A percentile compares a stretch with the other conserved stretches of the same genome.
phyloP scores from a whole-genome alignment of 1,140 invertebrate species.

The Solenopsis invicta region DNA sequence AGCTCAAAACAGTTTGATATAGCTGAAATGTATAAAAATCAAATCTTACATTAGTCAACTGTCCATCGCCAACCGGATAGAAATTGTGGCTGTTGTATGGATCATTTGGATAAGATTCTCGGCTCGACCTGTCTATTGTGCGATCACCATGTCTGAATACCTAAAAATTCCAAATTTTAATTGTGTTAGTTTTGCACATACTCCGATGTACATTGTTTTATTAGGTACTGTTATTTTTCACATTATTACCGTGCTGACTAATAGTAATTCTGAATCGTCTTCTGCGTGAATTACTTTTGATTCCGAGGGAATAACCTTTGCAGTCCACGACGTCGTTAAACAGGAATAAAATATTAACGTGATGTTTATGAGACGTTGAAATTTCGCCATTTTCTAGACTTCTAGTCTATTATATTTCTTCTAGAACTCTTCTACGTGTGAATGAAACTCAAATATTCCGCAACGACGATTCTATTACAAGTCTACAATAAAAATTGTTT shows the following conservation, averaged over 20 bases:
- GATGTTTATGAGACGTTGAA: not conserved
- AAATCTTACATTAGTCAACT: conserved; percentile 90
- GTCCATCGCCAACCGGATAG: conserved; percentile 90
- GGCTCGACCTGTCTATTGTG: conserved; percentile 89
- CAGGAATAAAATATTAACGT: not conserved
- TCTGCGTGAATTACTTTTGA: no score
- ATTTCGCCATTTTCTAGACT: not conserved
- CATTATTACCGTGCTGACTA: conserved; percentile 35
- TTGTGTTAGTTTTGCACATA: not conserved
- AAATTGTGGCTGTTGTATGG: conserved; percentile 88
- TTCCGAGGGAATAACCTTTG: not conserved
- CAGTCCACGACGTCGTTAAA: not conserved
- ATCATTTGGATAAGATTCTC: conserved; percentile 90
- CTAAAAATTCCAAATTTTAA: conserved; percentile 80
- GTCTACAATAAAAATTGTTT: not conserved
- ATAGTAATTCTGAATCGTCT: not conserved
- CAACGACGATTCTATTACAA: not conserved
- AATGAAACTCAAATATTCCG: conserved; percentile 17
- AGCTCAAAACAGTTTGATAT: not conserved
- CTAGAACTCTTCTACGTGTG: not conserved
- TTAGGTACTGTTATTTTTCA: not conserved
- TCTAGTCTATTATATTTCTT: not conserved
- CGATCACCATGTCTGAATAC: conserved; percentile 93
- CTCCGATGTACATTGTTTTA: not conserved
- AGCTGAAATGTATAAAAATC: conserved; percentile 26